Conservation (phyloP, 2,797 vertebrate genomes). For the Coreius guichenoti region DNA sequence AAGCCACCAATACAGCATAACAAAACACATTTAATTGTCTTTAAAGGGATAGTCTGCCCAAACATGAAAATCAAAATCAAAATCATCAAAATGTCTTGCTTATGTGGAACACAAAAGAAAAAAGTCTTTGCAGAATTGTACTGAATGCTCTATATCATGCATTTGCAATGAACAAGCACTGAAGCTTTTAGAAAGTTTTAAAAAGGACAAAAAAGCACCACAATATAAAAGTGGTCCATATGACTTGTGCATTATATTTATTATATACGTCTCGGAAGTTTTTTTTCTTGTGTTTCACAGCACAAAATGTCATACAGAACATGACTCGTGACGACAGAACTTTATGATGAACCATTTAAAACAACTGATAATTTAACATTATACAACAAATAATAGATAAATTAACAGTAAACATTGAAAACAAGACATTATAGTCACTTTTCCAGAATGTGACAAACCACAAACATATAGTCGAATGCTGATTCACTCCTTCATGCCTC, state of each 20-base stretch:
- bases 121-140: background rate
- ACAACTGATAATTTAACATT: background rate
- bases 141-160: no score
- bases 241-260: no score
- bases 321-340: background rate
- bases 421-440: conserved; percentile 6
- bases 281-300: background rate
- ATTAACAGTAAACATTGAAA: conserved; percentile 3
- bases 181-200: background rate
- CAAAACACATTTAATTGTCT: background rate
- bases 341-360: background rate
- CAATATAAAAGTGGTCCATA: background rate
- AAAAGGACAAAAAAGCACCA: background rate
- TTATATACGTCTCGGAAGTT: no score
- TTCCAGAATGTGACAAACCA: conserved; percentile 4
- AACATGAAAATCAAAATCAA: no score
- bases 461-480: background rate
- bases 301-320: background rate
- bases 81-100: no score
- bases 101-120: background rate
- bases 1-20: background rate
- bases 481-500: background rate
- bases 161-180: background rate
- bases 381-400: background rate
- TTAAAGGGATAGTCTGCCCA: background rate